phyloP scores from a whole-genome alignment of 2,888 invertebrate species.

The Lissonota sp. region DNA sequence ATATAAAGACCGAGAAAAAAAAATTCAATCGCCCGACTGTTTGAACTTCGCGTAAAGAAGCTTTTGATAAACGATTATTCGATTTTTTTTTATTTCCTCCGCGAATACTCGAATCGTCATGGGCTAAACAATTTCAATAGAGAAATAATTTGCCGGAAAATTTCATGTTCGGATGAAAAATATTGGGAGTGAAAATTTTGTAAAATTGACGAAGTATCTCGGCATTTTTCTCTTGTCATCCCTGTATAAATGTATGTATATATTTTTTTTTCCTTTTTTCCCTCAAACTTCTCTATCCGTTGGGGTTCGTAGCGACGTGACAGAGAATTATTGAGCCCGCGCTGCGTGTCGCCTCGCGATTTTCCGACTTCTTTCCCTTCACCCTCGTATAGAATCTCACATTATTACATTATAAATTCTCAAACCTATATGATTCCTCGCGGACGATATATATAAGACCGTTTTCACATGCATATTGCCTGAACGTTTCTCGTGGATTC shows the following conservation, averaged over 20 bases:
- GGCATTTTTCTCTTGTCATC: neutral
- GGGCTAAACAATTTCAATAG: neutral
- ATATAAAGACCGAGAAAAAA: neutral
- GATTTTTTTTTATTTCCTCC: neutral
- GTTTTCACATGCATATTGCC: constrained; percentile 27
- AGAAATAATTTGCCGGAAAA: neutral
- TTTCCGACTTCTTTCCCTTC: constrained; percentile 20
- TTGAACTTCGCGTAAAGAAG: neutral
- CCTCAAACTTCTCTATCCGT: neutral
- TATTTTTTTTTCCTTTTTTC: neutral
- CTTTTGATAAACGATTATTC: neutral
- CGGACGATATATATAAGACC: constrained; percentile 64
- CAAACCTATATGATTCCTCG: constrained; percentile 60
- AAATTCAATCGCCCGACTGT: neutral
- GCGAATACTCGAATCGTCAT: neutral
- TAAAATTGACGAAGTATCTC: neutral
- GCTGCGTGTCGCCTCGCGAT: neutral
- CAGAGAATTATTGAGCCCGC: constrained; percentile 34
- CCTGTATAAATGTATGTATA: neutral
- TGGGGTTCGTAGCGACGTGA: constrained; percentile 9
- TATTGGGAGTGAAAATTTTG: constrained; percentile 2
- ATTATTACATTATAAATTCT: constrained; percentile 71
- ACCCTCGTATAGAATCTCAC: constrained; percentile 18
- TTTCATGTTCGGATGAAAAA: neutral
- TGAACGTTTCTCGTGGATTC: constrained; percentile 23